A percentile compares a stretch with the other conserved stretches of the same genome.
phyloP scores from a whole-genome alignment of 1,140 invertebrate species.

The Euwallacea fornicatus region DNA sequence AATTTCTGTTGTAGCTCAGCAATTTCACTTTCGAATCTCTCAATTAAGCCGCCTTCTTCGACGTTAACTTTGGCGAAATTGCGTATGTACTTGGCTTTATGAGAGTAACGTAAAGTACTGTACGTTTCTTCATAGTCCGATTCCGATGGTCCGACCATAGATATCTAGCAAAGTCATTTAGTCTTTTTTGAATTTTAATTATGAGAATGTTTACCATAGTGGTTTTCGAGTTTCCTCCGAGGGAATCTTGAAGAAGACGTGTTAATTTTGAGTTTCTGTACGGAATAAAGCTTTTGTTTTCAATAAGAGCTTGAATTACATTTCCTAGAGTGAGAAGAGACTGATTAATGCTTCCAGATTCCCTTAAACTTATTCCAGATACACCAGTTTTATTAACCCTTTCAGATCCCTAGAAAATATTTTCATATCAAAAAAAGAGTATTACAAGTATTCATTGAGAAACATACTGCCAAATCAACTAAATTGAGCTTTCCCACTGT shows the following conservation, averaged over 20 bases:
- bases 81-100: constrained; percentile 96
- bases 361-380: constrained; percentile 83
- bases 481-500: constrained; percentile 74
- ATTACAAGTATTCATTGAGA: background rate
- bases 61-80: constrained; percentile 96
- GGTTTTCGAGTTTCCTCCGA: constrained; percentile 96
- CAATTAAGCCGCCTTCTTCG: constrained; percentile 93
- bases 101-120: constrained; percentile 95
- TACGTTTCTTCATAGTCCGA: constrained; percentile 98
- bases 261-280: constrained; percentile 95
- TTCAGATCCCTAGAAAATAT: constrained; percentile 68
- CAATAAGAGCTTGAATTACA: constrained; percentile 92
- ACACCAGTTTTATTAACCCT: constrained; percentile 91
- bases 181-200: background rate
- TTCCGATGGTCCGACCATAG: constrained; percentile 94
- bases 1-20: constrained; percentile 67
- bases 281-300: constrained; percentile 92
- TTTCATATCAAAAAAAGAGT: background rate
- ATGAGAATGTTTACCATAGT: constrained; percentile 66
- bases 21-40: constrained; percentile 96
- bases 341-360: constrained; percentile 95
- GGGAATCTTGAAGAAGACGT: constrained; percentile 87
- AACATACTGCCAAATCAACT: constrained; percentile 70
- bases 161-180: constrained; percentile 56
- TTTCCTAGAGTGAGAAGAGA: constrained; percentile 92